Evolutionary conservation across 2,113 vertebrate species (phyloP), one percentile per base, ranked within the genome.

Genomic region (Charadrius vociferus): DNA sequence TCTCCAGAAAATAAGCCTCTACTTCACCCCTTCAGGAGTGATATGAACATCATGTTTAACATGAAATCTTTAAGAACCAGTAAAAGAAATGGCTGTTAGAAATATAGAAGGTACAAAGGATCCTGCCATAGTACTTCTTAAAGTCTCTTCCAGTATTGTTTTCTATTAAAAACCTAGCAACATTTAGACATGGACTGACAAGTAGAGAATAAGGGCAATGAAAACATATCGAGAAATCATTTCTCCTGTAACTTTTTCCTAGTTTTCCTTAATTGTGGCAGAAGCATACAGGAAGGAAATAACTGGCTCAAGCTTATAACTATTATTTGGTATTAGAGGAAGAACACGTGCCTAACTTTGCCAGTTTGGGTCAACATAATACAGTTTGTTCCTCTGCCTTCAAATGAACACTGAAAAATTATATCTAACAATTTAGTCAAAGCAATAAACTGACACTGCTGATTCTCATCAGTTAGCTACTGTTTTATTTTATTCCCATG

Each of bases 151-250:
- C 22, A 27, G 52, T 36, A 24, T 6, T 59, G 15, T 15, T 45
- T 55, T 37, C 43, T 58, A 26, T 29, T 63, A 45, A 53, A 47
- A 84, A 15, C 10, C 19, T 29, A 86, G 15, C 14, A 89, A 27
- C 21, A 30, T 30, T 49, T 53, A 36, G 10, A 61, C 21, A 43
- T 0, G 0, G 26, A 34, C 19, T 2, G 2, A 84, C 24, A 75
- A 14, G 20, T 7, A 32, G 13, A n/a, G 32, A 63, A 17, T 21
- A 65, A 77, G 4, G 3, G 10, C 49, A 81, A 12, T 6, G 2
- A 55, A 63, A 68, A n/a, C 9, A 4, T 1, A 0, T 29, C 9
- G 12, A 45, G 5, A 71, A 82, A 41, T 20, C 1, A 2, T 9
- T 20, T 24, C 26, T 47, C 6, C 19, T 14, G 2, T 4, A 34